These are phyloP conservation scores for Phenganax marumi DNA, from an alignment of 92 coral and sea anemone species.

Conservation along the genomic window DNA sequence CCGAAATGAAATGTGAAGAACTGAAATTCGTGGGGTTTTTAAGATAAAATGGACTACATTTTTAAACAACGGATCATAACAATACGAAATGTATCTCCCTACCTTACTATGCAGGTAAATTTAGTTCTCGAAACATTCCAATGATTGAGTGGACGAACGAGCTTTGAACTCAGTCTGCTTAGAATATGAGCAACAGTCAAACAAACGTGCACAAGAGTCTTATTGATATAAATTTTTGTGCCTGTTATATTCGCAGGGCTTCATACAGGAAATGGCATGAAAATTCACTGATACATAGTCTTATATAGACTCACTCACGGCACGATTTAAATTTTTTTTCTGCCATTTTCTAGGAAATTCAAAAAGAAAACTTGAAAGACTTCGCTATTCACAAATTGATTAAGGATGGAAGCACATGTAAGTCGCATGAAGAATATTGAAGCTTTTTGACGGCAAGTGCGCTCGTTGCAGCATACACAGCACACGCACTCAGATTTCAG, in stretches of 20 bases:
- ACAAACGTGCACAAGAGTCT: no score
- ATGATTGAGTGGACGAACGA: no score
- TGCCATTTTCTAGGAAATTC: conserved; percentile 15
- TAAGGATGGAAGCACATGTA: conserved; percentile 44
- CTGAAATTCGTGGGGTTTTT: not conserved
- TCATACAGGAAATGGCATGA: not conserved
- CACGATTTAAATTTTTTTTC: not conserved
- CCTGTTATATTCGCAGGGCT: not conserved
- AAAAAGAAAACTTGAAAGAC: conserved; percentile 40
- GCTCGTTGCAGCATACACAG: not conserved
- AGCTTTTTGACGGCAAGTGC: not conserved
- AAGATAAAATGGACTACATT: conserved; percentile 14
- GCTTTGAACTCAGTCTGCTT: no score
- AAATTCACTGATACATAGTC: not conserved
- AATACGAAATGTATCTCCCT: conserved; percentile 38
- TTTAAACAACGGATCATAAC: conserved; percentile 48
- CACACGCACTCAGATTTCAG: not conserved
- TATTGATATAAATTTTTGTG: no score
- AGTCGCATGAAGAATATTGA: not conserved
- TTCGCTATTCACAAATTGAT: conserved; percentile 31
- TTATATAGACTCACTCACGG: no score
- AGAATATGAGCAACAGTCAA: no score
- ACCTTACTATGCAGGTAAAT: conserved; percentile 46
- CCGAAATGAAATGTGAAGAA: not conserved
- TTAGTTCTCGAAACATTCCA: not conserved